A percentile compares a stretch with the other conserved stretches of the same genome.
These are phyloP conservation scores for Sebastes taczanowskii DNA, from an alignment of 2,797 vertebrate species.

Conservation along the genomic window DNA sequence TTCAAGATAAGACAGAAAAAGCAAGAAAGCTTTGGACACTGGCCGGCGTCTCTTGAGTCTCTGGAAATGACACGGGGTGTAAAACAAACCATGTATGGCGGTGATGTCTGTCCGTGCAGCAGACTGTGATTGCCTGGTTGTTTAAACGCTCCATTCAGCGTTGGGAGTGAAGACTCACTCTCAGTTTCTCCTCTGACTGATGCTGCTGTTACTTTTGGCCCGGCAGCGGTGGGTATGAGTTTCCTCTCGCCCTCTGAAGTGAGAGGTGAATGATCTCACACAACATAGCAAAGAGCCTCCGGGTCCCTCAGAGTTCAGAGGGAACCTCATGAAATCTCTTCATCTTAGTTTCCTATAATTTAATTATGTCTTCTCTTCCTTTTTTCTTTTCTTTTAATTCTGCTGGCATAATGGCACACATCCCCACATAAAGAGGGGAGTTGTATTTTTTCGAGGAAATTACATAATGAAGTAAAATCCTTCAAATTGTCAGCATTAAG, in stretches of 20 bases:
- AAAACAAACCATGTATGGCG: conserved; percentile 3
- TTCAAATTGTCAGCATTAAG: conserved; percentile 38
- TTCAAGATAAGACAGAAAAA: conserved; percentile 37
- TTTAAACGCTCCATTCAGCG: conserved; percentile 64
- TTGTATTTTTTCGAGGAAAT: conserved; percentile 29
- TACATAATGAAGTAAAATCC: conserved; percentile 46
- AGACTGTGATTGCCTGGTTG: conserved; percentile 59
- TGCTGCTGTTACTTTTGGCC: conserved; percentile 75
- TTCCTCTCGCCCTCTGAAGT: conserved; percentile 53
- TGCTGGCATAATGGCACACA: not conserved
- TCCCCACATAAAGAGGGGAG: conserved; percentile 10
- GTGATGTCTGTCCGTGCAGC: conserved; percentile 49
- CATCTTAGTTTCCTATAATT: conserved; percentile 24
- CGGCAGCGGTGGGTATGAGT: conserved; percentile 31
- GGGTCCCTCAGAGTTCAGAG: conserved; percentile 39
- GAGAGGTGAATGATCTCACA: conserved; percentile 60
- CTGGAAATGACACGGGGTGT: conserved; percentile 23
- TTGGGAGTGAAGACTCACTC: conserved; percentile 38
- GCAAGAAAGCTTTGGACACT: conserved; percentile 4
- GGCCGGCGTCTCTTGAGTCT: conserved; percentile 9
- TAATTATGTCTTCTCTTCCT: conserved; percentile 18
- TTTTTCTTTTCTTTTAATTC: conserved; percentile 26
- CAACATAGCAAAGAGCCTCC: conserved; percentile 27
- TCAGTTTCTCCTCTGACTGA: conserved; percentile 54
- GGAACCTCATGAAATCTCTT: conserved; percentile 11